Percentiles rank a stretch among this genome's conserved stretches.
Conservation (phyloP, 1,140 invertebrate genomes). For the Epicauta chinensis region DNA sequence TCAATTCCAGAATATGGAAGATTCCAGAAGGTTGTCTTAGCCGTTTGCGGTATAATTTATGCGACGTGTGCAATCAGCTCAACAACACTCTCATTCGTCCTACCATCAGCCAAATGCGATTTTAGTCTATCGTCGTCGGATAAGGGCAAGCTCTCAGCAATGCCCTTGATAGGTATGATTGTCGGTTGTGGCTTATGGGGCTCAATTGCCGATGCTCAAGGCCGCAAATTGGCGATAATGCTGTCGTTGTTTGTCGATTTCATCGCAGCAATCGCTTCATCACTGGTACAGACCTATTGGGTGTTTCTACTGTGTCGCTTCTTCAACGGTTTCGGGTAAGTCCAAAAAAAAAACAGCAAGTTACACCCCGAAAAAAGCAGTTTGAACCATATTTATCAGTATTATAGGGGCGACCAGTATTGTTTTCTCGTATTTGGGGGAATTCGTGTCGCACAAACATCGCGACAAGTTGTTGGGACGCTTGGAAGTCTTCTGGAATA, state of each 20-base stretch:
- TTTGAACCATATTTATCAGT: slow-evolving; percentile 38
- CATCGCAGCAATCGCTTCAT: slow-evolving; percentile 52
- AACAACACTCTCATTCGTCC: slow-evolving; percentile 56
- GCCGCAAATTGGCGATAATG: slow-evolving; percentile 53
- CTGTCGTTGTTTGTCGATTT: slow-evolving; percentile 57
- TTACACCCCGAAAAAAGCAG: background rate
- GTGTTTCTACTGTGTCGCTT: slow-evolving; percentile 58
- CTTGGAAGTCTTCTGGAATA: slow-evolving; percentile 54
- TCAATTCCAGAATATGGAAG: slow-evolving; percentile 53
- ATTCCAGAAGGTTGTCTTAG: slow-evolving; percentile 57
- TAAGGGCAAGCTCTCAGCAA: slow-evolving; percentile 52
- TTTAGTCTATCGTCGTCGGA: slow-evolving; percentile 49
- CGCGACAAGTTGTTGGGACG: slow-evolving; percentile 50
- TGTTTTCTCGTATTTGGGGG: slow-evolving; percentile 54
- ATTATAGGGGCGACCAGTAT: slow-evolving; percentile 52
- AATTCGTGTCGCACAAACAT: slow-evolving; percentile 50
- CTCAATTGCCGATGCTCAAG: slow-evolving; percentile 54
- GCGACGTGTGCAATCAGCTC: slow-evolving; percentile 61
- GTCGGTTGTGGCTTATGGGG: slow-evolving; percentile 63
- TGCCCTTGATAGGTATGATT: slow-evolving; percentile 58
- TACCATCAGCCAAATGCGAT: slow-evolving; percentile 52
- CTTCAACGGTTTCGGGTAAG: slow-evolving; percentile 58
- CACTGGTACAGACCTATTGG: slow-evolving; percentile 52
- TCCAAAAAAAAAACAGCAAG: slow-evolving; percentile 1
- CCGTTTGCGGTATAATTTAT: slow-evolving; percentile 59